Percentiles rank a stretch among this genome's conserved stretches.
phyloP scores from a whole-genome alignment of 2,113 vertebrate genomes.

The Nicator chloris region DNA sequence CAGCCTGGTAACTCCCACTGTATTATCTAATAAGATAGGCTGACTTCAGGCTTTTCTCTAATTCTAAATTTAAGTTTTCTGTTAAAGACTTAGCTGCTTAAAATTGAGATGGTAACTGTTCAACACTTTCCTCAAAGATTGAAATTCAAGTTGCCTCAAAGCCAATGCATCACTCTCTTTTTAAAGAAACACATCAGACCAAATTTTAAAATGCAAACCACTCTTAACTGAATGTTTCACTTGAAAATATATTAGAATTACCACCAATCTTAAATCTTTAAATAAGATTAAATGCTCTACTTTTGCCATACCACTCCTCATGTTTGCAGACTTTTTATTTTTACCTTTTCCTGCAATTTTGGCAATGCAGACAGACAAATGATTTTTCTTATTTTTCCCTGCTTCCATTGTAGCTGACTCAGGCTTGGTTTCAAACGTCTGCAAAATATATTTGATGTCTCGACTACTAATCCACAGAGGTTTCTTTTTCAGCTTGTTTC shows the following conservation, averaged over 20 bases:
- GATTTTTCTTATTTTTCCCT: neutral
- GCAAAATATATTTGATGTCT: conserved; percentile 33
- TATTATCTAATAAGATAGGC: neutral
- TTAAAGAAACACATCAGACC: neutral
- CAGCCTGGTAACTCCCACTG: neutral
- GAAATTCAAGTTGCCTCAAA: neutral
- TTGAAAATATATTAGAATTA: neutral
- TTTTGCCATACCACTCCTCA: neutral
- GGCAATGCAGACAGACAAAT: neutral
- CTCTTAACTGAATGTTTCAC: neutral
- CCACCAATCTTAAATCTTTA: neutral
- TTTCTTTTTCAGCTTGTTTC: conserved; percentile 27
- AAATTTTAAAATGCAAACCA: neutral
- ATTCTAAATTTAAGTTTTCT: neutral
- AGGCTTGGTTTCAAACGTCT: neutral
- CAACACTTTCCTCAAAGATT: neutral
- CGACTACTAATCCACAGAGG: neutral
- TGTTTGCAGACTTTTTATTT: neutral
- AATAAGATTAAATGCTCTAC: neutral
- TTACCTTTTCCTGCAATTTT: neutral
- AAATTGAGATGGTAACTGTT: neutral
- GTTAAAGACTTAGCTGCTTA: neutral
- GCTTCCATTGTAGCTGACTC: neutral
- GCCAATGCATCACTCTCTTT: neutral
- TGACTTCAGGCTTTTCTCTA: neutral